These are phyloP conservation scores for Drosophila neotestacea DNA, from an alignment of 2,888 invertebrate genomes.

Conservation along the genomic window DNA sequence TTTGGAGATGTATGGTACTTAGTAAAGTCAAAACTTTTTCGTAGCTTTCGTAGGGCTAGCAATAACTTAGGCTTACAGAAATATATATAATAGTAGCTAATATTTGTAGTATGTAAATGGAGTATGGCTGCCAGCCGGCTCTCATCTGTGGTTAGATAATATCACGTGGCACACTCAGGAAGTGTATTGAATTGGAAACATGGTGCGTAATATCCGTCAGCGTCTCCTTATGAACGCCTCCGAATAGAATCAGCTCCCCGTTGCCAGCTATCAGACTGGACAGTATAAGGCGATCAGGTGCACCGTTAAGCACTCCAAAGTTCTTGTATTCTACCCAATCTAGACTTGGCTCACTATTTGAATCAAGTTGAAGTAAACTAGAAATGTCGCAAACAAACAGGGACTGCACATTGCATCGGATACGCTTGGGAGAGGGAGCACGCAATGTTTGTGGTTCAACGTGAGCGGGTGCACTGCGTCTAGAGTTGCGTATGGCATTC, in stretches of 20 bases:
- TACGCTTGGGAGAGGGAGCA: constrained; percentile 87
- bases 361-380: constrained; percentile 86
- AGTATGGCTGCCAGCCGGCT: constrained; percentile 29
- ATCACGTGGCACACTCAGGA: constrained; percentile 90
- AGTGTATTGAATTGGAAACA: constrained; percentile 92
- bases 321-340: constrained; percentile 86
- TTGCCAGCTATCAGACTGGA: constrained; percentile 95
- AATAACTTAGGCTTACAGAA: constrained; percentile 30
- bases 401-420: constrained; percentile 89
- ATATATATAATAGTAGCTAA: constrained; percentile 17
- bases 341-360: constrained; percentile 86
- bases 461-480: constrained; percentile 76
- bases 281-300: constrained; percentile 95
- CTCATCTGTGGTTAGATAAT: constrained; percentile 86
- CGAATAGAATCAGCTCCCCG: constrained; percentile 97
- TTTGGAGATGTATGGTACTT: constrained; percentile 9
- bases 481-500: constrained; percentile 84
- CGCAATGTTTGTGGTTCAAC: constrained; percentile 67
- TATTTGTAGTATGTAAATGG: constrained; percentile 23
- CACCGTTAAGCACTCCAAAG: constrained; percentile 88
- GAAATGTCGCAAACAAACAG: constrained; percentile 95
- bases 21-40: constrained; percentile 15
- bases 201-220: constrained; percentile 88
- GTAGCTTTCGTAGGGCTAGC: constrained; percentile 1
- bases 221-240: constrained; percentile 95